Conservation (phyloP, 2,113 vertebrate genomes). For the Xiphophorus couchianus region DNA sequence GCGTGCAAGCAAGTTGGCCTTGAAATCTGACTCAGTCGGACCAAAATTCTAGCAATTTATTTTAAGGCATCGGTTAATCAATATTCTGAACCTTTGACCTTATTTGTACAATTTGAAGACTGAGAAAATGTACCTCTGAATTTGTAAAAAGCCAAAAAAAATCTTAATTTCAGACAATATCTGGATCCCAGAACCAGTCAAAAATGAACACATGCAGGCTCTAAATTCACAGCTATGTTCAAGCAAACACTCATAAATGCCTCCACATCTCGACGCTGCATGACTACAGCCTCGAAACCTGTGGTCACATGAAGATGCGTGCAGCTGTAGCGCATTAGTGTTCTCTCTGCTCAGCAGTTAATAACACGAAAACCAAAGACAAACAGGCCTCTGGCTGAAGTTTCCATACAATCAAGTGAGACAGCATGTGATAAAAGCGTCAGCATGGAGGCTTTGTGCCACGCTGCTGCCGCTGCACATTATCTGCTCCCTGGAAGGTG, state of each 20-base stretch:
- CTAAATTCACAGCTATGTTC: background rate
- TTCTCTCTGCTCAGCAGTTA: background rate
- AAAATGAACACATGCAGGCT: background rate
- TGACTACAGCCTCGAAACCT: background rate
- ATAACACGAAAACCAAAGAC: slow-evolving; percentile 23
- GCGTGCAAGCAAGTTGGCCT: too few relatives aligned
- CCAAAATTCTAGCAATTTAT: too few relatives aligned
- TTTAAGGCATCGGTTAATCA: too few relatives aligned
- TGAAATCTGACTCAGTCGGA: too few relatives aligned
- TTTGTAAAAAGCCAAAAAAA: too few relatives aligned
- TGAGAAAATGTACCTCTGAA: too few relatives aligned
- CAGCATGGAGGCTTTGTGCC: slow-evolving; percentile 30
- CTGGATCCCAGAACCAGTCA: background rate
- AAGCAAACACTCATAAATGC: background rate
- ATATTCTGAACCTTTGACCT: too few relatives aligned
- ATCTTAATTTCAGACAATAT: too few relatives aligned
- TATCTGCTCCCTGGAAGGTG: slow-evolving; percentile 49
- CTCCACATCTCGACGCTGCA: background rate
- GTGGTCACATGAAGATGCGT: background rate
- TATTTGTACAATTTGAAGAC: too few relatives aligned
- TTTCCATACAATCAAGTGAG: slow-evolving; percentile 27
- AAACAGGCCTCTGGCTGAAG: slow-evolving; percentile 25
- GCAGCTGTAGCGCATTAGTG: background rate
- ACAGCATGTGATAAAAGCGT: slow-evolving; percentile 57
- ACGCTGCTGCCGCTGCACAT: slow-evolving; percentile 36